A percentile compares a stretch with the other conserved stretches of the same genome.
Evolutionary conservation across 1,140 invertebrate species (phyloP).

Genomic region (Paralvinella palmiformis): DNA sequence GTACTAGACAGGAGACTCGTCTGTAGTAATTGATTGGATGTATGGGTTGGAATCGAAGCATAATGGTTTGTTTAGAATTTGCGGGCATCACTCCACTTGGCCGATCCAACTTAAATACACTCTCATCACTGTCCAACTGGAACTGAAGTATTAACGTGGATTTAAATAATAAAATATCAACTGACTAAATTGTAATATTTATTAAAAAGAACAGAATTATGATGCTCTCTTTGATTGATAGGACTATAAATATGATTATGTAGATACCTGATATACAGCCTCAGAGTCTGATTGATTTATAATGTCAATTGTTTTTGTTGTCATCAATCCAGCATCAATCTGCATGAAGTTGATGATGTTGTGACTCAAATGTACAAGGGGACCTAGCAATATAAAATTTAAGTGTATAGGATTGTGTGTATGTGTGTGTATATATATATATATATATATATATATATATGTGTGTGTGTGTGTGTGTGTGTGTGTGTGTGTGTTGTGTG

Average conservation of each 20-base stretch:
- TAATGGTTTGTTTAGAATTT: conserved; percentile 30
- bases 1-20: conserved; percentile 40
- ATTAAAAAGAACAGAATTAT: neutral
- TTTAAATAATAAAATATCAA: neutral
- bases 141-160: conserved; percentile 37
- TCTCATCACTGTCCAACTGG: conserved; percentile 42
- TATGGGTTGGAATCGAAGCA: conserved; percentile 38
- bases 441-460: too few relatives aligned
- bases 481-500: neutral
- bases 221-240: neutral
- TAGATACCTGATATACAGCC: conserved; percentile 37
- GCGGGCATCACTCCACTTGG: conserved; percentile 32
- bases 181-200: neutral
- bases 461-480: too few relatives aligned
- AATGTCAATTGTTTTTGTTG: conserved; percentile 37
- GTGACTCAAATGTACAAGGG: conserved; percentile 34
- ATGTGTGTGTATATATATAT: neutral
- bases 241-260: neutral
- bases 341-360: conserved; percentile 41
- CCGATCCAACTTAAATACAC: conserved; percentile 43
- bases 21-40: conserved; percentile 48
- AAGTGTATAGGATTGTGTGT: neutral
- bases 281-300: conserved; percentile 40
- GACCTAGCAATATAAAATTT: conserved; percentile 29
- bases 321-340: conserved; percentile 34